These are phyloP conservation scores for Pentalonia nigronervosa DNA, from an alignment of 1,140 invertebrate species.

Conservation along the genomic window DNA sequence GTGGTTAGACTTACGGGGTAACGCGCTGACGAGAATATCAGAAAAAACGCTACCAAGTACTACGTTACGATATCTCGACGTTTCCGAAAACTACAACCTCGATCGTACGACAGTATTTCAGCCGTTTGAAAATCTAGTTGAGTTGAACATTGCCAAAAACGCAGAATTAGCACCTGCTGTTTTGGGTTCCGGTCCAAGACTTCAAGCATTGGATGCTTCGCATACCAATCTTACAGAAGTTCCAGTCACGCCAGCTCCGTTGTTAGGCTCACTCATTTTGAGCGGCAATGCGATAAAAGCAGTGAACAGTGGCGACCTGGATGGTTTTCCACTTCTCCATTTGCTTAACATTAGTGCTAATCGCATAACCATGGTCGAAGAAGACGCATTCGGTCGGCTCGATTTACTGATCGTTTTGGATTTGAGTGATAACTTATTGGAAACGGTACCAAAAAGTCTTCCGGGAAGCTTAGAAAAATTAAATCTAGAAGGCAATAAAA, in stretches of 20 bases:
- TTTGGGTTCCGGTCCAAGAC: conserved; percentile 66
- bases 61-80: not conserved
- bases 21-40: not conserved
- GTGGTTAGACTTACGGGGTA: conserved; percentile 40
- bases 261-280: conserved; percentile 79
- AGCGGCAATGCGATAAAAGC: conserved; percentile 77
- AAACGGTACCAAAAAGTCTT: conserved; percentile 72
- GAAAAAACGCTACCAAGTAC: not conserved
- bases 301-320: conserved; percentile 84
- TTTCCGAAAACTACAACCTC: not conserved
- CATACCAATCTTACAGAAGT: conserved; percentile 79
- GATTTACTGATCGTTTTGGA: conserved; percentile 81
- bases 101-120: not conserved
- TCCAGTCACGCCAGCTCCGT: conserved; percentile 83
- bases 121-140: conserved; percentile 20
- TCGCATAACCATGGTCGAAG: conserved; percentile 77
- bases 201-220: conserved; percentile 84
- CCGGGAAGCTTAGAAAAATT: conserved; percentile 71
- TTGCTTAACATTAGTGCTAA: conserved; percentile 84
- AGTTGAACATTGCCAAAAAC: not conserved
- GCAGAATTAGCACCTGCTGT: conserved; percentile 1
- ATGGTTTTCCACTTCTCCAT: conserved; percentile 85
- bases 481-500: conserved; percentile 73
- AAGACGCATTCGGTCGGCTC: conserved; percentile 83
- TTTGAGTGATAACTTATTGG: conserved; percentile 78